Evolutionary conservation across 2,113 vertebrate genomes (phyloP).

Genomic region (Sturnus vulgaris): DNA sequence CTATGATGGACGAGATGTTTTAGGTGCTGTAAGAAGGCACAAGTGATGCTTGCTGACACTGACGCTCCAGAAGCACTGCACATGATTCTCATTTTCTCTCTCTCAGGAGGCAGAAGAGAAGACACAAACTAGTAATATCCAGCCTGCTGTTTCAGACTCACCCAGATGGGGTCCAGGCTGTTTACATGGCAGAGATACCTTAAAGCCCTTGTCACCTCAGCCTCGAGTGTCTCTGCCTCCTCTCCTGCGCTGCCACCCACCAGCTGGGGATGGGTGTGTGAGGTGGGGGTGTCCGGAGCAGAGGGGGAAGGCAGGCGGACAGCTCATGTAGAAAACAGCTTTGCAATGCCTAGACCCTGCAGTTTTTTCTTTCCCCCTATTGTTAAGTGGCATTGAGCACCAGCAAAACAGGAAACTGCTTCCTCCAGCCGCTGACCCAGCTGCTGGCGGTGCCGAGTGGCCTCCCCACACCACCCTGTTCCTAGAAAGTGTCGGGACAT

Average conservation of each 20-base stretch:
- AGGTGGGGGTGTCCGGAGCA: not conserved
- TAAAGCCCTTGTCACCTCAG: not conserved
- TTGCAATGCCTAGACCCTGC: constrained; percentile 41
- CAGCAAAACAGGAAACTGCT: constrained; percentile 75
- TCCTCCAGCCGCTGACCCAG: constrained; percentile 57
- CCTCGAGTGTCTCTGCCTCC: not conserved
- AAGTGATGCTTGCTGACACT: not conserved
- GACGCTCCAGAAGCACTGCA: not conserved
- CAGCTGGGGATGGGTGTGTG: accelerated
- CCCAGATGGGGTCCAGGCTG: not conserved
- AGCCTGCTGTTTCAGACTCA: not conserved
- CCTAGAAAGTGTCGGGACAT: constrained; percentile 36
- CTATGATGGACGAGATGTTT: not conserved
- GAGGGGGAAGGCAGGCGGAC: not conserved
- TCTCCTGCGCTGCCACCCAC: not conserved
- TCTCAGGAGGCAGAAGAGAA: not conserved
- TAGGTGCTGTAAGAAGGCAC: not conserved
- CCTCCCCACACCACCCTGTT: not conserved
- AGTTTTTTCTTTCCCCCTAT: constrained; percentile 71
- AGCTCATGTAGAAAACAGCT: constrained; percentile 45
- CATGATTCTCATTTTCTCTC: not conserved
- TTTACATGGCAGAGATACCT: not conserved
- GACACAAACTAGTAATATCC: not conserved
- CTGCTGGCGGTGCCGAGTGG: constrained; percentile 27
- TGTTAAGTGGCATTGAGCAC: constrained; percentile 73